Base-by-base conservation (phyloP, 2,888 invertebrate species). In the Apodemia zela region DNA sequence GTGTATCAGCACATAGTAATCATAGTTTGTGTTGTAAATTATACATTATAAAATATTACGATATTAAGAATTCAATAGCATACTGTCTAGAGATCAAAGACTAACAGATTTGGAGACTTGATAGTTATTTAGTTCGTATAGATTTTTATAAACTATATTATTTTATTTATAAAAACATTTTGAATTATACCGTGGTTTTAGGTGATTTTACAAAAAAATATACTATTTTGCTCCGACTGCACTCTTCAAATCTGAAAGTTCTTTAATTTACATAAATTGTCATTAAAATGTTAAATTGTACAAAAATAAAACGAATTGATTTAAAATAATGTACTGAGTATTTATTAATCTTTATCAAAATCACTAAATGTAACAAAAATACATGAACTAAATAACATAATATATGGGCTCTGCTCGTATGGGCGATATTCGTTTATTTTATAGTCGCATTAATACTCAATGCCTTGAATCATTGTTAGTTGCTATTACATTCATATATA, bases 11-110 rank as follows among this genome's bases (percentile, higher is more conserved):
- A 61, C 64, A 62, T 66, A 60, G 60, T 45, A 69, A 65, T 72
- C 69, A 69, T 73, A 79, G 78, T 77, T 76, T 81, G 79, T 84
- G 78, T 80, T 82, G 79, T 84, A 81, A 78, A 78, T 54, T 54
- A 54, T 54, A 51, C 51, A 54, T 54, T 54, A 54, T 25, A 25
- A 54, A 54, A 54, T 54, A 15, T 54, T 54, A 54, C 25, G 54
- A 17, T 29, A 58, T 33, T 21, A 62, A 51, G 33, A 35, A 18
- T 11, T 21, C 15, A 33, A 29, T 11, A 18, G 5, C 47, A 49
- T 13, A 45, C 45, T 29, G 58, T 33, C 17, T 29, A 58, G 8
- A 54, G 58, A 45, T 62, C 25, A 47, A 60, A 60, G 21, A 25
- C 47, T 60, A 42, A 60, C 60, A 60, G 60, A 47, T 60, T 45